phyloP scores from a whole-genome alignment of 2,113 vertebrate genomes.

The Equus przewalskii region DNA sequence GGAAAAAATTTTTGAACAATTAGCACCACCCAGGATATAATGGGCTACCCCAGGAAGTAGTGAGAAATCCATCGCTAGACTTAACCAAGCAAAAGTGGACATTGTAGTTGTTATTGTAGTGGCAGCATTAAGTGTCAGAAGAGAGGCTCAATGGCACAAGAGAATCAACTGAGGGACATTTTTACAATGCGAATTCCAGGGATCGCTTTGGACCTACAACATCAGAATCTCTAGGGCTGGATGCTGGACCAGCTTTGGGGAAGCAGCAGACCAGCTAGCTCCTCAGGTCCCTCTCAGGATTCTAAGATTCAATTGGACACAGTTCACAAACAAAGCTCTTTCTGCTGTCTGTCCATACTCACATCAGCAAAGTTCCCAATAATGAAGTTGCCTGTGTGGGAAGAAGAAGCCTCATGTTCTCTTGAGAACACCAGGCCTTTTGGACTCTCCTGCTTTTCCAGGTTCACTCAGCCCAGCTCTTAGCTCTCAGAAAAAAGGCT shows the following conservation, averaged over 20 bases:
- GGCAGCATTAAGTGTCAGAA: neutral
- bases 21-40: neutral
- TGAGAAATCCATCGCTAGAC: neutral
- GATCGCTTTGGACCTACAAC: neutral
- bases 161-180: neutral
- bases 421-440: too few relatives aligned
- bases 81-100: neutral
- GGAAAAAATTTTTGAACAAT: neutral
- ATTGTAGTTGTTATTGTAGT: too few relatives aligned
- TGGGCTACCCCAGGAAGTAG: neutral
- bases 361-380: neutral
- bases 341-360: neutral
- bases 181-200: neutral
- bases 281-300: neutral
- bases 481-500: neutral
- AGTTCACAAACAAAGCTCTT: neutral
- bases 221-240: neutral
- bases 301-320: neutral
- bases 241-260: neutral
- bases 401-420: neutral
- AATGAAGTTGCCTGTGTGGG: neutral
- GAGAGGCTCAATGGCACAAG: neutral
- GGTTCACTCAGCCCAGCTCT: neutral
- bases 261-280: neutral
- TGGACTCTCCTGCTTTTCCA: neutral